phyloP scores from a whole-genome alignment of 2,113 vertebrate genomes.

The Charina bottae region DNA sequence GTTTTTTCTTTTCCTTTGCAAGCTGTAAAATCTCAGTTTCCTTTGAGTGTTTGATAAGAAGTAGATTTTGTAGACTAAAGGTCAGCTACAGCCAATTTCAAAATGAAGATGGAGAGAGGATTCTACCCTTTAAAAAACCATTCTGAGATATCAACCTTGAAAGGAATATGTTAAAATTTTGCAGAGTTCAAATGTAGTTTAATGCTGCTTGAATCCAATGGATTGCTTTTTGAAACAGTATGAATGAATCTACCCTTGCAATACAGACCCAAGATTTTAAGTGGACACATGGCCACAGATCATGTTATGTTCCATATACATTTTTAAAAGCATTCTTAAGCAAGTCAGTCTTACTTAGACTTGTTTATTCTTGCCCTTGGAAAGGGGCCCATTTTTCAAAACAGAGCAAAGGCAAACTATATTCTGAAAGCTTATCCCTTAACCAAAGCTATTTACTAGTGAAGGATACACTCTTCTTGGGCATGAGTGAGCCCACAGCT shows the following conservation, averaged over 20 bases:
- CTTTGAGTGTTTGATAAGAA: background rate
- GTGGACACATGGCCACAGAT: background rate
- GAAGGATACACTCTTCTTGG: background rate
- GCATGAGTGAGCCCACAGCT: background rate
- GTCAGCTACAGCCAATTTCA: background rate
- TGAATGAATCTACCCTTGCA: background rate
- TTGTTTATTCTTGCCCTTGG: background rate
- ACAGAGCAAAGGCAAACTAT: background rate
- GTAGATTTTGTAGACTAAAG: background rate
- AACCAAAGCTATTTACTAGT: background rate
- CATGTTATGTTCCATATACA: background rate
- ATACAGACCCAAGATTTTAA: background rate
- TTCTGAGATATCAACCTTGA: constrained; percentile 52
- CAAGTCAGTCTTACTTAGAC: background rate
- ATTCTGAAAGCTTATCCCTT: background rate
- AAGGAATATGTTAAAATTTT: constrained; percentile 42
- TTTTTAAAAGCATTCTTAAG: background rate
- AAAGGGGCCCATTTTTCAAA: background rate
- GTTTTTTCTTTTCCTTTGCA: background rate
- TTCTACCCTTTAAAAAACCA: constrained; percentile 34
- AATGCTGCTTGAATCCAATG: constrained; percentile 37
- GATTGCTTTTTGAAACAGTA: constrained; percentile 21
- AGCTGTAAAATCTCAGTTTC: background rate
- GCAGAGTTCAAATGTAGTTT: constrained; percentile 62
- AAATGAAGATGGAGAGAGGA: constrained; percentile 26